Evolutionary conservation across 2,113 vertebrate genomes (phyloP).

Genomic region (Rhipidura dahli): DNA sequence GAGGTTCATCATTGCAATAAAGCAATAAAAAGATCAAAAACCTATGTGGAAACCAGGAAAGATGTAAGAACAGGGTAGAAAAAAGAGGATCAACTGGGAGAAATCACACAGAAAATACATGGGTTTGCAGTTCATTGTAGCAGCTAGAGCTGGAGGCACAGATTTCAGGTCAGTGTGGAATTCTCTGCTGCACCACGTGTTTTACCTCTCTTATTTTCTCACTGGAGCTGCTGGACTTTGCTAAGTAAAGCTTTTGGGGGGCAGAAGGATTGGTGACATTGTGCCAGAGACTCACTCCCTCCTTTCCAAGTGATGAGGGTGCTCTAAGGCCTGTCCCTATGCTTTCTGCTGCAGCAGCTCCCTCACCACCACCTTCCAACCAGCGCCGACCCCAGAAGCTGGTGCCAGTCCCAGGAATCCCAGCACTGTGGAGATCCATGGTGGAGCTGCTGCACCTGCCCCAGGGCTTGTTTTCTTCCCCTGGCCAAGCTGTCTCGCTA

Average conservation of each 20-base stretch:
- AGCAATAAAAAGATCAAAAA: neutral
- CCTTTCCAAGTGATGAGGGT: neutral
- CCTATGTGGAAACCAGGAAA: neutral
- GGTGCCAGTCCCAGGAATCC: neutral
- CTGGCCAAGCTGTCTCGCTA: neutral
- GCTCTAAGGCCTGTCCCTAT: neutral
- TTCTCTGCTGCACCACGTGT: neutral
- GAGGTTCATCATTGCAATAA: neutral
- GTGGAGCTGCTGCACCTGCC: neutral
- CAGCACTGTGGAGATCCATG: accelerated
- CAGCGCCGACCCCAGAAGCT: neutral
- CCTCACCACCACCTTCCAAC: neutral
- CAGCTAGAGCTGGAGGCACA: neutral
- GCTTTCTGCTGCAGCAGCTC: neutral
- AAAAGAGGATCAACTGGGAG: neutral
- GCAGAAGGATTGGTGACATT: neutral
- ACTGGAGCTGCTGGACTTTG: neutral
- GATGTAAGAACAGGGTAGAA: neutral
- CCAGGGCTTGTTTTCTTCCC: neutral
- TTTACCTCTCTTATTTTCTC: neutral
- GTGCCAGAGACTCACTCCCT: neutral
- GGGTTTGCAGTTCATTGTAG: neutral
- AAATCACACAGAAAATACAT: neutral
- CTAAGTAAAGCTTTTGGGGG: neutral
- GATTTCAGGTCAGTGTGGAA: neutral